These are phyloP conservation scores for Plectrocnemia conspersa DNA, from an alignment of 1,140 invertebrate genomes.

Conservation along the genomic window DNA sequence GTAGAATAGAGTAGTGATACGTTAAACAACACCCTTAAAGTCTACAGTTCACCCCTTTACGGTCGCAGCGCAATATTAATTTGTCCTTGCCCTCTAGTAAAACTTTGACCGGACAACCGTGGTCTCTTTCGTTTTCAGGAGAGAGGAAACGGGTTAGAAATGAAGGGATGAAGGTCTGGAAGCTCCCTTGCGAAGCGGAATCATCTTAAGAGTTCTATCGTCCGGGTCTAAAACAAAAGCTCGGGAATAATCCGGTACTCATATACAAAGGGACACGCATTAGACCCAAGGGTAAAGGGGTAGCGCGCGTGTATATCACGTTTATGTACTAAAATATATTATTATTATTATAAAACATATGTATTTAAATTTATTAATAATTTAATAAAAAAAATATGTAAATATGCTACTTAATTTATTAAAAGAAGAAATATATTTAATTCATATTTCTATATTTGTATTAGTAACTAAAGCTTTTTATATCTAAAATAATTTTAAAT, in stretches of 20 bases:
- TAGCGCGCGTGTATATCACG: no score
- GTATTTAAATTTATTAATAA: no score
- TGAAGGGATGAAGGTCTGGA: slow-evolving; percentile 5
- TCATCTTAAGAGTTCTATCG: slow-evolving; percentile 18
- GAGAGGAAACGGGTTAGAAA: neutral
- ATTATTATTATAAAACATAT: no score
- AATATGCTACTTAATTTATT: no score
- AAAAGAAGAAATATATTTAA: no score
- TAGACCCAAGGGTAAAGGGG: no score
- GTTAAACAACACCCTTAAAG: slow-evolving; percentile 29
- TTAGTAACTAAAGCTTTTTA: no score
- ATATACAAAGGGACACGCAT: slow-evolving; percentile 33
- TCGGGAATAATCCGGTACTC: slow-evolving; percentile 32
- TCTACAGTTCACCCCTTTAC: slow-evolving; percentile 25
- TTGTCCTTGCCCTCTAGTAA: slow-evolving; percentile 27
- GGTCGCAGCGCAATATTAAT: slow-evolving; percentile 31
- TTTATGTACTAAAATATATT: no score
- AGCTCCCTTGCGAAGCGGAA: slow-evolving; percentile 17
- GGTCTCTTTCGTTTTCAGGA: slow-evolving; percentile 8
- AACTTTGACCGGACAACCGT: slow-evolving; percentile 25
- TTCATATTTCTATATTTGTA: no score
- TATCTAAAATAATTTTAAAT: no score
- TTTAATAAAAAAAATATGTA: no score
- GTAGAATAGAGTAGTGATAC: slow-evolving; percentile 23
- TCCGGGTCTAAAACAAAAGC: slow-evolving; percentile 32